Percentiles rank a stretch among this genome's conserved stretches.
These are phyloP conservation scores for Amyelois transitella DNA, from an alignment of 1,140 invertebrate species.

Conservation along the genomic window DNA sequence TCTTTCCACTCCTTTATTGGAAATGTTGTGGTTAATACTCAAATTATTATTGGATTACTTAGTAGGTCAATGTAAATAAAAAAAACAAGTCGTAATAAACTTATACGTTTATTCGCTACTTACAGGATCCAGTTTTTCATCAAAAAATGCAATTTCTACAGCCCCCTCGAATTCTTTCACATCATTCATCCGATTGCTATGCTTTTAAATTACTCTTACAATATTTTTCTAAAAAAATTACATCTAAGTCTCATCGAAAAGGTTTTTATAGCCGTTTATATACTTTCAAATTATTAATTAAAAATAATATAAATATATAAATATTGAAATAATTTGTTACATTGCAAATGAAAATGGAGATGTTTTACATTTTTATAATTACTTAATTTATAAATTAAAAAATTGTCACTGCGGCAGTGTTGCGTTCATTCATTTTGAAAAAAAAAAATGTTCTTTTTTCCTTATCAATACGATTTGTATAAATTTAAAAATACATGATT, in stretches of 20 bases:
- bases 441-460: constrained; percentile 7
- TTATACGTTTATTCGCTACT: constrained; percentile 62
- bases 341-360: too few relatives aligned
- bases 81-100: constrained; percentile 46
- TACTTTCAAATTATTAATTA: constrained; percentile 13
- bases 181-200: constrained; percentile 26
- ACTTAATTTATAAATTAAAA: background rate
- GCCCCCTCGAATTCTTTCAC: constrained; percentile 45
- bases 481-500: constrained; percentile 4
- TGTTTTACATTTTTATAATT: constrained; percentile 4
- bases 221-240: constrained; percentile 32
- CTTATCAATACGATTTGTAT: background rate
- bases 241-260: constrained; percentile 27
- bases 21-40: background rate
- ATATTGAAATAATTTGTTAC: too few relatives aligned
- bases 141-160: constrained; percentile 48
- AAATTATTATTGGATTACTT: background rate
- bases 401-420: background rate
- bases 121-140: constrained; percentile 47
- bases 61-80: too few relatives aligned
- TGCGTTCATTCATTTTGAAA: constrained; percentile 4
- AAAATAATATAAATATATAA: constrained; percentile 1
- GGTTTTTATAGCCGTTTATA: constrained; percentile 29
- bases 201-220: constrained; percentile 12
- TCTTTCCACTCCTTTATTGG: background rate